Base-by-base conservation (phyloP, 92 coral and sea anemone species). In the Chrysogorgia sp. region DNA sequence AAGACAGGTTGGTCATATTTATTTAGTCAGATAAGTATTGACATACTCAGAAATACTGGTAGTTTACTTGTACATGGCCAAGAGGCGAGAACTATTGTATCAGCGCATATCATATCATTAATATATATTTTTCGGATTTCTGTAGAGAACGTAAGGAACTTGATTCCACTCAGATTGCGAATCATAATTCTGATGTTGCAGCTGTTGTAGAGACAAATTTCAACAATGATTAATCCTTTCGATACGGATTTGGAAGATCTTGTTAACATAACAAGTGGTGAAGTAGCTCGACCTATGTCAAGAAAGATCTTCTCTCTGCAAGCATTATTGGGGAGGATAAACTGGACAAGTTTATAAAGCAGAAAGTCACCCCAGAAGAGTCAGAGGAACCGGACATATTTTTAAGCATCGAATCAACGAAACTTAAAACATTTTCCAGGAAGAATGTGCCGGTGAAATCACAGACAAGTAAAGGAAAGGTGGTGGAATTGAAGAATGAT, bases 131-230 rank as follows among this genome's bases (percentile, higher is more conserved):
- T 48, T 68, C 20, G 21, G 19, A 3, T 68, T 41, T 10, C 6
- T 68, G 19, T 68, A 68, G 76, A 47, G 58, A 68, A 68, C 76
- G 76, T 68, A 68, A 68, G 76, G 76, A 68, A 47, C 28, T 68
- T 1, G 76, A 68, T 31, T 68, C 76, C 26, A 68, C 76, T 48
- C 76, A 68, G 59, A 68, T 68, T 68, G 76, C 59, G 12, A 68
- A 31, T 47, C 76, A 68, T 31, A 68, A 68, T 25, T 68, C 76
- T 24, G 58, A 68, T 41, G 59, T 68, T 47, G 76, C 33, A 10
- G 76, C 76, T 68, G 76, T 68, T 68, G 58, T 68, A 5, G 76
- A 68, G 40, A 68, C 33, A n/a, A 48, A 68, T 68, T 68, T 68
- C 76, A 41, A 68, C 58, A 7, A 47, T 68, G 76, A 68, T 68